phyloP scores from a whole-genome alignment of 2,113 vertebrate genomes.

The Nanorana parkeri region DNA sequence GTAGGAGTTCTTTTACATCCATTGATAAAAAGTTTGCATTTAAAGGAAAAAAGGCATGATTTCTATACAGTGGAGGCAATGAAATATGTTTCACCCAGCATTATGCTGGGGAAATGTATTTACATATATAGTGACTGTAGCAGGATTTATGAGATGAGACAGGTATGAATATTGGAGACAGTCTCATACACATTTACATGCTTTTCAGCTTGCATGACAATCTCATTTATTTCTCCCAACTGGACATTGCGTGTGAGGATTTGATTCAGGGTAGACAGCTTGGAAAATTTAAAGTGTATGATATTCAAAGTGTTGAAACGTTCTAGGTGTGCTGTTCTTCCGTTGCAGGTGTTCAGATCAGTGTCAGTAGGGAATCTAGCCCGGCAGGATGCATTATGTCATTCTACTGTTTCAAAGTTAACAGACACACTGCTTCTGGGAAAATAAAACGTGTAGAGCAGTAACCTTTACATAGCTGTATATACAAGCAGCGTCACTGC shows the following conservation, averaged over 20 bases:
- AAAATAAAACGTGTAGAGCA: no score
- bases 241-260: constrained; percentile 13
- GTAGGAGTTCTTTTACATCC: constrained; percentile 26
- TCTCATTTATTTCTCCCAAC: not conserved
- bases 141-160: not conserved
- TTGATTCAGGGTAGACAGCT: not conserved
- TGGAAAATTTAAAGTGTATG: not conserved
- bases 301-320: not conserved
- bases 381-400: not conserved
- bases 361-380: not conserved
- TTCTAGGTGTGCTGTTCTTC: not conserved
- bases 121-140: not conserved
- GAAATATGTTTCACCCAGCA: not conserved
- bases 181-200: not conserved
- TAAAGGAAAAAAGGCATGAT: not conserved
- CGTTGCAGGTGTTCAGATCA: constrained; percentile 21
- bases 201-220: constrained; percentile 7
- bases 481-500: no score
- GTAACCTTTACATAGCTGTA: no score
- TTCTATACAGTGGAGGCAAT: not conserved
- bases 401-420: not conserved
- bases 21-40: constrained; percentile 23
- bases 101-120: not conserved
- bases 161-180: not conserved
- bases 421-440: not conserved